A percentile compares a stretch with the other conserved stretches of the same genome.
These are phyloP conservation scores for Eupleurogrammus muticus DNA, from an alignment of 2,797 vertebrate species.

Conservation along the genomic window DNA sequence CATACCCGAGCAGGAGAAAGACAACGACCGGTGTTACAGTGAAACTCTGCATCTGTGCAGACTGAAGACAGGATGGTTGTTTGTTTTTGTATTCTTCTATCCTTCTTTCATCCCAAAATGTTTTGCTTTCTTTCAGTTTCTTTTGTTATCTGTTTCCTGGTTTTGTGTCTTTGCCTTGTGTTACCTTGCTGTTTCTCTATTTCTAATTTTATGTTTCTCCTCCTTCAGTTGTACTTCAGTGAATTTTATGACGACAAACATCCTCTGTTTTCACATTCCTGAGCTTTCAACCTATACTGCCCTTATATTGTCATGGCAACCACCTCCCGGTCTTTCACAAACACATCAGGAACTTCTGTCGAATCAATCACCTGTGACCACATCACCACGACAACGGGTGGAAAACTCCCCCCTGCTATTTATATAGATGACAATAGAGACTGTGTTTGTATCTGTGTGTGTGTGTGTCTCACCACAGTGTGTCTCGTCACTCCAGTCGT, in stretches of 20 bases:
- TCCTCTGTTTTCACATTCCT: conserved; percentile 28
- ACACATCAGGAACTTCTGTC: neutral
- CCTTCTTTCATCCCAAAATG: no score
- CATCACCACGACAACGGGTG: conserved; percentile 43
- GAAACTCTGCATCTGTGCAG: conserved; percentile 85
- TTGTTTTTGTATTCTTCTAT: no score
- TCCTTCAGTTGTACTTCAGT: neutral
- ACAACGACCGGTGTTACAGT: conserved; percentile 91
- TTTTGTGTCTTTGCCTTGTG: neutral
- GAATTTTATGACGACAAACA: neutral
- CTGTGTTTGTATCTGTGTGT: conserved; percentile 32
- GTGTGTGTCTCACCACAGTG: conserved; percentile 87
- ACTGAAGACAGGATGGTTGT: conserved; percentile 70
- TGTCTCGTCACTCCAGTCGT: conserved; percentile 95
- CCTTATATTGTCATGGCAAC: conserved; percentile 34
- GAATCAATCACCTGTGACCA: conserved; percentile 36
- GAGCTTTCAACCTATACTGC: neutral
- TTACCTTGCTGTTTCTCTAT: neutral
- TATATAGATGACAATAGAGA: conserved; percentile 1
- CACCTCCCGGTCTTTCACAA: neutral
- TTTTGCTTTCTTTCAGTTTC: neutral
- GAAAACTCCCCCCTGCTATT: conserved; percentile 13
- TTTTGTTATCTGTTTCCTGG: neutral
- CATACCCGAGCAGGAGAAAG: conserved; percentile 87
- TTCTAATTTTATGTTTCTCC: neutral